A percentile compares a stretch with the other conserved stretches of the same genome.
Conservation (phyloP, 2,113 vertebrate species). For the Sterna hirundo region DNA sequence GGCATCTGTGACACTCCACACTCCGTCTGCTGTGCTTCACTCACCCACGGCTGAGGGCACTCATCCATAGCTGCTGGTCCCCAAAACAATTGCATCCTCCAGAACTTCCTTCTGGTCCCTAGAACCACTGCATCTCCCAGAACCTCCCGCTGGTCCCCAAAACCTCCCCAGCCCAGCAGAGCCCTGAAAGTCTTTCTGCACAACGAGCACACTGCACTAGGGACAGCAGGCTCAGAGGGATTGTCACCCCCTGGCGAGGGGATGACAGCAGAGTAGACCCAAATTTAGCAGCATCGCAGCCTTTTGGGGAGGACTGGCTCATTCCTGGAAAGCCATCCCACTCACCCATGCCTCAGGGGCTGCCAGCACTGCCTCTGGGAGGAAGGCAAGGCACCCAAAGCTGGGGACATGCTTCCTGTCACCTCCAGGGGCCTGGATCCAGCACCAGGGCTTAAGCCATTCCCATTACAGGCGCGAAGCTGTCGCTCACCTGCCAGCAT, state of each 20-base stretch:
- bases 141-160: background rate
- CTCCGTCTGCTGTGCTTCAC: background rate
- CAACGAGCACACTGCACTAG: background rate
- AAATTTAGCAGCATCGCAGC: background rate
- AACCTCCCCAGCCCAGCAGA: background rate
- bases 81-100: background rate
- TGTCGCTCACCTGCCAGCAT: rapidly evolving
- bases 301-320: background rate
- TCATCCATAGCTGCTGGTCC: background rate
- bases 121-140: background rate
- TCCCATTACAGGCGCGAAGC: rapidly evolving
- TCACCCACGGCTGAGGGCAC: rapidly evolving
- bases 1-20: background rate
- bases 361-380: background rate
- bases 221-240: background rate
- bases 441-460: background rate
- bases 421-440: rapidly evolving
- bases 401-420: background rate
- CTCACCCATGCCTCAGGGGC: background rate
- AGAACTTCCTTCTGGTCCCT: background rate
- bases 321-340: background rate
- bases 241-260: background rate
- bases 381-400: background rate
- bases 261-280: background rate
- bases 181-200: background rate